Base-by-base conservation (phyloP, 2,113 vertebrate species). In the Lamprologus lemairii region DNA sequence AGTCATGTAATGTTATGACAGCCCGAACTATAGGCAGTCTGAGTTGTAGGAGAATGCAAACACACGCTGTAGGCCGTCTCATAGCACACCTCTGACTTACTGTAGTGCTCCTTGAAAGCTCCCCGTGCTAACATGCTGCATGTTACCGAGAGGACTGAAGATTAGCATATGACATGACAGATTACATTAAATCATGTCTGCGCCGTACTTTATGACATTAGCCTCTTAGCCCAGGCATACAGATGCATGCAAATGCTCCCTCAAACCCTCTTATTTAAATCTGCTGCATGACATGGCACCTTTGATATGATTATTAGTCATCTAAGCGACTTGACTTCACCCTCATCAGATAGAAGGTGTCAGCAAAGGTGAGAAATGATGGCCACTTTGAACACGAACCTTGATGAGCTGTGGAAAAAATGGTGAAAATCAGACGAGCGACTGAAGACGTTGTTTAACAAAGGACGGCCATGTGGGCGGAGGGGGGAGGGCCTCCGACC, bases 101-200 rank as follows among this genome's bases (percentile, higher is more conserved):
- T 84, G 82, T 5, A 23, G 81, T n/a, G 85, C 83, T 84, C 81
- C 86, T 91, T 91, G 57, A 92, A 93, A 89, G 84, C 84, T 83
- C 47, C 75, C 71, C 17, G 2, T 13, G 51, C 89, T 89, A 87
- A 86, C 82, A 82, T 23, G 88, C 87, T 80, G 88, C 73, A 92
- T 93, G 85, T 92, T 87, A 89, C 86, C 7, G 86, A 89, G 88
- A 97, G 97, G 97, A 97, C 95, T 97, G 97, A 97, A 99, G 97
- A 99, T 99, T 99, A 99, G 98, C 98, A 99, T 99, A 99, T 98
- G 97, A 99, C 98, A 99, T 97, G 98, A 98, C 98, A 99, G 98
- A 98, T 98, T 98, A 98, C 98, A 98, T 99, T 98, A 98, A 98
- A 97, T 98, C 97, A 97, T 97, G 97, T 98, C 97, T 97, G 98